Evolutionary conservation across 2,797 vertebrate genomes (phyloP), one percentile per base, ranked within the genome.

Genomic region (Leptodactylus fallax): DNA sequence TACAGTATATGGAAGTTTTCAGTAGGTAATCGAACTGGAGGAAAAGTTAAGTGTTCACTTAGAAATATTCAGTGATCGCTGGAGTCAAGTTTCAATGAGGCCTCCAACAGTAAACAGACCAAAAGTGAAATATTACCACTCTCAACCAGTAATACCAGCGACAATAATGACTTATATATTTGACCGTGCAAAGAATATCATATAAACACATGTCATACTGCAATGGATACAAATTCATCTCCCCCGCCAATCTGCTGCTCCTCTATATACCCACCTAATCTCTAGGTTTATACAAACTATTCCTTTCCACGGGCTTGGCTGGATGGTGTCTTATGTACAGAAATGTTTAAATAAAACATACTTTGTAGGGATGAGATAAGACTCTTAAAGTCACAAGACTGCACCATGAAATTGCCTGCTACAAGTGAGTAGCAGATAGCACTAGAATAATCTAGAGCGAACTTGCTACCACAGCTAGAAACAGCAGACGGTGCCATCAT

Each of bases 201-300:
- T 89, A 86, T 89, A 89, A 89, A 86, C 83, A 89, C 27, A 51
- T 74, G 83, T 89, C 84, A 86, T 8, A n/a, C 27, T 56, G 47
- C 56, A 71, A 45, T 85, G 76, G 36, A 87, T 61, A 47, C 61
- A 58, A 63, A 17, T 78, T 78, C 60, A 81, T 56, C 79, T 60
- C 83, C 16, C 53, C 67, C 23, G 36, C 79, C 11, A 25, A 56
- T 78, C 56, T n/a, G 17, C 78, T 76, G 47, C 83, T 85, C 81
- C 58, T 60, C 56, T 81, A 63, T 78, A 71, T 60, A 77, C 71
- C 72, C 71, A 45, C 27, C 27, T 81, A 84, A 79, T 53, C 87
- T 85, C 77, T 16, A 69, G 85, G 71, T 82, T 86, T 89, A 86
- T 27, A 80, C n/a, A 85, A 76, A 55, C 16, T 23, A 63, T 76